These are phyloP conservation scores for Maniola jurtina DNA, from an alignment of 1,140 invertebrate genomes.

Conservation along the genomic window DNA sequence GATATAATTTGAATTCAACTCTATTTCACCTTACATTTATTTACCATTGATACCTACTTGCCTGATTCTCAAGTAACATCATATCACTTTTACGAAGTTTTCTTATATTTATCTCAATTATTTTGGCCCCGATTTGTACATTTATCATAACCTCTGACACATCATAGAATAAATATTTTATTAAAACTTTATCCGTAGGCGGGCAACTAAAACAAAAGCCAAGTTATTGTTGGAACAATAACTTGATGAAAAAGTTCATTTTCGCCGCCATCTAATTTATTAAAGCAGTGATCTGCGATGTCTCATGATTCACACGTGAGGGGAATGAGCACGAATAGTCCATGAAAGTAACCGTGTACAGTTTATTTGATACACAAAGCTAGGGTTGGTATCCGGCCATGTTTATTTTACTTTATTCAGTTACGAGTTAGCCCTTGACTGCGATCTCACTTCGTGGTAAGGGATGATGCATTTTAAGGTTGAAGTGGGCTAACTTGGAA, in stretches of 20 bases:
- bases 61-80: too few relatives aligned
- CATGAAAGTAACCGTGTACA: constrained; percentile 2
- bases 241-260: constrained; percentile 38
- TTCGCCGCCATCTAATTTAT: constrained; percentile 33
- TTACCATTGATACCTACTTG: too few relatives aligned
- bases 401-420: background rate
- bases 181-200: constrained; percentile 19
- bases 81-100: background rate
- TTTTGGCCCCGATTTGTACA: constrained; percentile 12
- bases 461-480: too few relatives aligned
- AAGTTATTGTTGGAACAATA: constrained; percentile 29
- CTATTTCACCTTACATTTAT: too few relatives aligned
- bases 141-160: constrained; percentile 5
- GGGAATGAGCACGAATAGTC: constrained; percentile 26
- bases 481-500: too few relatives aligned
- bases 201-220: constrained; percentile 23
- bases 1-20: too few relatives aligned
- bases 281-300: constrained; percentile 36
- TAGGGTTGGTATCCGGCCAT: background rate
- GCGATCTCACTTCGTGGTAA: too few relatives aligned
- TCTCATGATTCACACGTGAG: constrained; percentile 46
- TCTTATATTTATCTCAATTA: background rate
- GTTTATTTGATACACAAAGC: background rate
- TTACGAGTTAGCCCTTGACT: background rate
- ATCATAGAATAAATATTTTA: constrained; percentile 25